A percentile compares a stretch with the other conserved stretches of the same genome.
Conservation (phyloP, 2,113 vertebrate species). For the Hypocryptadius cinnamomeus region DNA sequence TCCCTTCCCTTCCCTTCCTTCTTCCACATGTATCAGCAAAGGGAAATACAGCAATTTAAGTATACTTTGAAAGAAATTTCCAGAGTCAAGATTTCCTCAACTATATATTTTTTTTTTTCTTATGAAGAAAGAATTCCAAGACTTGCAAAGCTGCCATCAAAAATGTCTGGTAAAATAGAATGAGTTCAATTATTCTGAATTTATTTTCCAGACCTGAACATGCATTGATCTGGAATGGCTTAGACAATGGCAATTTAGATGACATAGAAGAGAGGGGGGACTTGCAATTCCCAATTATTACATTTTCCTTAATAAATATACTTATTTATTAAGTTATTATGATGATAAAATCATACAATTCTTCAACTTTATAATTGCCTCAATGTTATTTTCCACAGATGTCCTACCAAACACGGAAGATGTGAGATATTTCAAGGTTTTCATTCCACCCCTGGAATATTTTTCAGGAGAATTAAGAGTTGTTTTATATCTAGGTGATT, state of each 20-base stretch:
- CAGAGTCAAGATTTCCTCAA: background rate
- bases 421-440: background rate
- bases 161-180: background rate
- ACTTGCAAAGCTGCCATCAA: background rate
- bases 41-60: background rate
- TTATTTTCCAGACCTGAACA: background rate
- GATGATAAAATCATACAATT: background rate
- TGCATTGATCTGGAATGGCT: background rate
- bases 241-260: background rate
- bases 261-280: accelerated
- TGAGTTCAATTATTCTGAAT: background rate
- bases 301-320: background rate
- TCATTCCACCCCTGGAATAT: background rate
- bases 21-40: background rate
- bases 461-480: background rate
- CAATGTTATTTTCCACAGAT: background rate
- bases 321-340: background rate
- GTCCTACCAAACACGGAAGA: background rate
- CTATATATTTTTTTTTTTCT: background rate
- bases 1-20: background rate
- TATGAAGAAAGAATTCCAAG: background rate
- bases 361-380: background rate
- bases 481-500: background rate
- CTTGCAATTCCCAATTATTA: background rate
- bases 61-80: background rate